phyloP scores from a whole-genome alignment of 2,888 invertebrate genomes.

The Melangyna quadrimaculata region DNA sequence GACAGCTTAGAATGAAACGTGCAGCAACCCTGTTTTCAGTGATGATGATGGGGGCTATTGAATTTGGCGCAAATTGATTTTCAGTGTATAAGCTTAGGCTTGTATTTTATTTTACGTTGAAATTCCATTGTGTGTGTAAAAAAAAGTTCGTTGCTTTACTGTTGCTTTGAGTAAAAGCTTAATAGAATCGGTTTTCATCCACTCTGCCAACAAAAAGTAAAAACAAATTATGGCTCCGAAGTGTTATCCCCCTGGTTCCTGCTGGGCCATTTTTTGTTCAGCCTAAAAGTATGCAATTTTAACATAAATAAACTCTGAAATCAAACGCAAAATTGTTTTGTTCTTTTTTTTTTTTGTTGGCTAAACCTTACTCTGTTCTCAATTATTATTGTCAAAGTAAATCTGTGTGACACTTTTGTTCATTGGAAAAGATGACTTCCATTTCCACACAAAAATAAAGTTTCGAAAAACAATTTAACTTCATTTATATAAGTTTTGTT shows the following conservation, averaged over 20 bases:
- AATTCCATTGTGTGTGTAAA: neutral
- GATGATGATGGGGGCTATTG: conserved; percentile 30
- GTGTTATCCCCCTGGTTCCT: conserved; percentile 40
- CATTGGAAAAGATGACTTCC: neutral
- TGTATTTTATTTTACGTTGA: conserved; percentile 36
- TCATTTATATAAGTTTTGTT: conserved; percentile 65
- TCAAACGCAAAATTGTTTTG: neutral
- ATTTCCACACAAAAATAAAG: conserved; percentile 29
- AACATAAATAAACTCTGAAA: conserved; percentile 2
- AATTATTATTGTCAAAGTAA: neutral
- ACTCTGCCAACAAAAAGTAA: conserved; percentile 46
- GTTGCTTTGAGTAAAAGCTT: conserved; percentile 19
- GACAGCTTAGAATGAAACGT: conserved; percentile 55
- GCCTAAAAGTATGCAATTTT: conserved; percentile 22
- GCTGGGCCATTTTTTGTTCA: neutral
- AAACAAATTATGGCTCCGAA: conserved; percentile 20
- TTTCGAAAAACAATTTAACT: conserved; percentile 61
- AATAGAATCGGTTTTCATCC: conserved; percentile 59
- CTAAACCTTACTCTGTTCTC: neutral
- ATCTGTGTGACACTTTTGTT: conserved; percentile 33
- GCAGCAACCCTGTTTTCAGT: conserved; percentile 2
- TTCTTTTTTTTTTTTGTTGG: neutral
- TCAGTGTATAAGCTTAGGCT: conserved; percentile 51
- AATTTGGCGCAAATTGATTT: conserved; percentile 63
- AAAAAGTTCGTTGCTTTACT: neutral